A percentile compares a stretch with the other conserved stretches of the same genome.
These are phyloP conservation scores for Rotaria socialis DNA, from an alignment of 2,888 invertebrate species.

Conservation along the genomic window DNA sequence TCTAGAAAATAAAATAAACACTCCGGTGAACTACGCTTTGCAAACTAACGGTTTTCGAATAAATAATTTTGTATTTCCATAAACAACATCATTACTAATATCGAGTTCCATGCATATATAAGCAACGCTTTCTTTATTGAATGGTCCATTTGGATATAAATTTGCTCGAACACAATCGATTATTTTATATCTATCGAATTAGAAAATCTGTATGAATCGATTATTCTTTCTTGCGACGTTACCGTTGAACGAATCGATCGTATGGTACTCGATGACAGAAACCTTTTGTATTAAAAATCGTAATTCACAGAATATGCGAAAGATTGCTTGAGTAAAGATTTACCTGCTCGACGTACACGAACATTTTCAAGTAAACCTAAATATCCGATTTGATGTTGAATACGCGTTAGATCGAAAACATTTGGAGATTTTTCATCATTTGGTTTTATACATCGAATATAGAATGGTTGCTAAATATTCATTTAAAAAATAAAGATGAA, in stretches of 20 bases:
- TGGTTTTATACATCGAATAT: conserved; percentile 93
- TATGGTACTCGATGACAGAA: background rate
- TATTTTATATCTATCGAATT: conserved; percentile 78
- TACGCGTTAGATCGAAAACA: conserved; percentile 76
- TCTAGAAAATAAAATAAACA: background rate
- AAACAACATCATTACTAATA: conserved; percentile 77
- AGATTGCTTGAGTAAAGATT: no score
- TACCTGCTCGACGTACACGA: conserved; percentile 87
- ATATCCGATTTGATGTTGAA: conserved; percentile 67
- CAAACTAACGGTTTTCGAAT: conserved; percentile 80
- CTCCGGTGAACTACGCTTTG: background rate
- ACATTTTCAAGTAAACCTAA: conserved; percentile 90
- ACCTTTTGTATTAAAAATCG: background rate
- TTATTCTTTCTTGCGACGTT: background rate
- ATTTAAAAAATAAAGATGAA: background rate
- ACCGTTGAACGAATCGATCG: conserved; percentile 16
- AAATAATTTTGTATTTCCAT: conserved; percentile 93
- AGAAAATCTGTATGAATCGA: no score
- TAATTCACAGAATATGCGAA: no score
- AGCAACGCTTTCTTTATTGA: conserved; percentile 51
- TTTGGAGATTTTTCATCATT: conserved; percentile 84
- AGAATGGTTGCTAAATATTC: conserved; percentile 73
- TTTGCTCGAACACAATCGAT: conserved; percentile 69
- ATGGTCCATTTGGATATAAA: conserved; percentile 38
- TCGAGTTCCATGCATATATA: conserved; percentile 77